These are phyloP conservation scores for Latrodectus geometricus DNA, from an alignment of 1,140 invertebrate species.

Conservation along the genomic window DNA sequence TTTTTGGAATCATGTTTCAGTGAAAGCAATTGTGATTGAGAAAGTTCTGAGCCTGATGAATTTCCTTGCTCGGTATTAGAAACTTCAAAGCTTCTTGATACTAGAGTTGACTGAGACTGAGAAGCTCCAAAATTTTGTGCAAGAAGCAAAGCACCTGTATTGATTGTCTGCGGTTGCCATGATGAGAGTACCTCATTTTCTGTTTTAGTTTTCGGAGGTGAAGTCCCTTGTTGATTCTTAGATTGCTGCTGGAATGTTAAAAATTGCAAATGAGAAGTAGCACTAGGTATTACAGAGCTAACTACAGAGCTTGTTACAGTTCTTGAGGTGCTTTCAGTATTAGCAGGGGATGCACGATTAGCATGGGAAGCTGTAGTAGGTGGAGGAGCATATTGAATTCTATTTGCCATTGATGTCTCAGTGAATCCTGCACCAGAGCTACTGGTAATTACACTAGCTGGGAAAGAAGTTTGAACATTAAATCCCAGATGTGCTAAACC, in stretches of 20 bases:
- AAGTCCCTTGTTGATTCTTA: conserved; percentile 48
- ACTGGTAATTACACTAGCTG: conserved; percentile 59
- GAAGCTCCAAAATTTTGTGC: conserved; percentile 60
- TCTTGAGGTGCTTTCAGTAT: conserved; percentile 5
- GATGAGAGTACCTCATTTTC: conserved; percentile 35
- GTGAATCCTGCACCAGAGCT: conserved; percentile 67
- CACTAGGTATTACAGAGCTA: conserved; percentile 62
- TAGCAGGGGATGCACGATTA: conserved; percentile 53
- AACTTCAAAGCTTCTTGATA: conserved; percentile 37
- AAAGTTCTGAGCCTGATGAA: conserved; percentile 35
- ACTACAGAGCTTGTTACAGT: conserved; percentile 34
- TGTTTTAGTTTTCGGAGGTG: conserved; percentile 66
- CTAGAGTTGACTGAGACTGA: conserved; percentile 25
- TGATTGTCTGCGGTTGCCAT: conserved; percentile 63
- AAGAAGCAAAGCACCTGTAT: conserved; percentile 58
- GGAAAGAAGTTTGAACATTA: conserved; percentile 56
- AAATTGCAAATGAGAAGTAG: conserved; percentile 64
- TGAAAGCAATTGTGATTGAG: conserved; percentile 25
- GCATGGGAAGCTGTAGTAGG: conserved; percentile 53
- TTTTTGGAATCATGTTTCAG: conserved; percentile 13
- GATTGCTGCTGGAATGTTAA: conserved; percentile 63
- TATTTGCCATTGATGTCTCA: conserved; percentile 69
- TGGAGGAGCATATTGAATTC: conserved; percentile 73
- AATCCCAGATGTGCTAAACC: conserved; percentile 57
- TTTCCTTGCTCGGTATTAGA: conserved; percentile 33